A percentile compares a stretch with the other conserved stretches of the same genome.
Conservation (phyloP, 1,140 invertebrate genomes). For the Ganaspis sp. region DNA sequence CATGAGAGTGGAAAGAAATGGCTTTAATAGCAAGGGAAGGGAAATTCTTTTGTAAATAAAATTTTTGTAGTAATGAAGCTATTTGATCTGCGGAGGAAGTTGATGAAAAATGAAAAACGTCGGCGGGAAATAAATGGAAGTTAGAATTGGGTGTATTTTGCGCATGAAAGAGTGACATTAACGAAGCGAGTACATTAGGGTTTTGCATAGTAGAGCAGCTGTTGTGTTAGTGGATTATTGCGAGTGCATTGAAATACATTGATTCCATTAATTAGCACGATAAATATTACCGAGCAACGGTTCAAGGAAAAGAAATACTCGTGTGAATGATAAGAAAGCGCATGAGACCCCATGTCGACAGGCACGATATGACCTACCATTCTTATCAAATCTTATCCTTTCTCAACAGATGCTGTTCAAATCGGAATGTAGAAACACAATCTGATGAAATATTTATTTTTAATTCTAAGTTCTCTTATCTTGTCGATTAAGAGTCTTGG, state of each 20-base stretch:
- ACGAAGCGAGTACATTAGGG: slow-evolving; percentile 7
- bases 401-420: slow-evolving; percentile 2
- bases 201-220: background rate
- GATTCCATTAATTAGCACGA: slow-evolving; percentile 3
- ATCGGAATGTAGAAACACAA: background rate
- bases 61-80: background rate
- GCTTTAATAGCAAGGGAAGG: background rate
- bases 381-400: slow-evolving; percentile 20
- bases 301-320: slow-evolving; percentile 4
- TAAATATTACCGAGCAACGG: background rate
- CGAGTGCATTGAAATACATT: background rate
- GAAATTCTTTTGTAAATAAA: background rate
- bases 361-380: slow-evolving; percentile 1
- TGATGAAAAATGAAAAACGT: slow-evolving; percentile 8
- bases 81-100: background rate
- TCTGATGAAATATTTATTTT: slow-evolving; percentile 21
- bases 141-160: slow-evolving; percentile 13
- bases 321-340: slow-evolving; percentile 13
- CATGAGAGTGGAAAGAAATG: background rate
- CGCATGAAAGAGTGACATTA: slow-evolving; percentile 9
- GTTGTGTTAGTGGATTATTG: background rate
- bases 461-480: background rate
- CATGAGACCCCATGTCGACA: background rate
- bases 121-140: background rate
- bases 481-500: background rate